Percentiles rank a stretch among this genome's conserved stretches.
Conservation (phyloP, 2,113 vertebrate species). For the Rhadina sibilatrix region DNA sequence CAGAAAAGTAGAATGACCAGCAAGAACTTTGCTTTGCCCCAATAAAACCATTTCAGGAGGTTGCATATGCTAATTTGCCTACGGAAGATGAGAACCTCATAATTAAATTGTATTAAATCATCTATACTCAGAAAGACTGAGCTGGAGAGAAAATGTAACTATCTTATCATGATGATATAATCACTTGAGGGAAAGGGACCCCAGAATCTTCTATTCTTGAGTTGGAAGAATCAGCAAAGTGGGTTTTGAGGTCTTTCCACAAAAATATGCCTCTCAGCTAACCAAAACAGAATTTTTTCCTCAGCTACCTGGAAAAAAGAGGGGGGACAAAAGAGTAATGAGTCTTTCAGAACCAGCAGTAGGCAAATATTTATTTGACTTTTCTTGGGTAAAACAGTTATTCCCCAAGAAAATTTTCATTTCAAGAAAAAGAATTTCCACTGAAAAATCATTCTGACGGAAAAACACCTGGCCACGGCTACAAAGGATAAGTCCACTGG, state of each 20-base stretch:
- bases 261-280: background rate
- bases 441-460: background rate
- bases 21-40: background rate
- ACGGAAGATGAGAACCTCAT: background rate
- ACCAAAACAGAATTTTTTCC: background rate
- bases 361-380: background rate
- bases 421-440: background rate
- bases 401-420: background rate
- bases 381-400: background rate
- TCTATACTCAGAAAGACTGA: background rate
- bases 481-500: background rate
- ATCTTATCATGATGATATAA: background rate
- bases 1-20: background rate
- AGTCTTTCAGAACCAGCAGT: background rate
- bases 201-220: background rate
- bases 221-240: background rate
- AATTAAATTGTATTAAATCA: background rate
- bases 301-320: background rate
- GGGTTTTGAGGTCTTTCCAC: background rate
- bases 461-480: rapidly evolving
- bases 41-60: background rate
- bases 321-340: rapidly evolving
- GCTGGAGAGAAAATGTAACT: background rate
- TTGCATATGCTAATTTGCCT: background rate
- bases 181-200: background rate